A percentile compares a stretch with the other conserved stretches of the same genome.
Conservation (phyloP, 1,140 invertebrate species). For the Anagrus nilaparvatae region DNA sequence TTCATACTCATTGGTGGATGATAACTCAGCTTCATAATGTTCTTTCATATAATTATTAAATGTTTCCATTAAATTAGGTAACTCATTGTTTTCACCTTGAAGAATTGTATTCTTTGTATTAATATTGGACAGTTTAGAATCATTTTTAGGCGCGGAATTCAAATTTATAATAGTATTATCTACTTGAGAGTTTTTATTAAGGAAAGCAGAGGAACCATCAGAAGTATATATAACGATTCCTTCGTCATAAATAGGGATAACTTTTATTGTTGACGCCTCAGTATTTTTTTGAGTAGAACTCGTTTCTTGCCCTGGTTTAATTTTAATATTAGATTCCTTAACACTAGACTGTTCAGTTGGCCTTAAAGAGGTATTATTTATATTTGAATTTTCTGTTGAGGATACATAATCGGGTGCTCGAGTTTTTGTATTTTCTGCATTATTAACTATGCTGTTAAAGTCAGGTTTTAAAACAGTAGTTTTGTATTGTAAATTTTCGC, state of each 20-base stretch:
- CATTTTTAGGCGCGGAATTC: background rate
- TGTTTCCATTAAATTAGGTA: constrained; percentile 7
- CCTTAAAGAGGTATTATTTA: constrained; percentile 14
- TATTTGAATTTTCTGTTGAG: background rate
- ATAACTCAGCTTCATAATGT: constrained; percentile 10
- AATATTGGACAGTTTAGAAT: background rate
- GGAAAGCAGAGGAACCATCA: background rate
- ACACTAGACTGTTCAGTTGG: constrained; percentile 21
- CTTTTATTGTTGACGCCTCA: constrained; percentile 14
- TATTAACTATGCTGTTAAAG: too few relatives aligned
- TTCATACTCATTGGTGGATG: constrained; percentile 2
- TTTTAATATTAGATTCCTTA: too few relatives aligned
- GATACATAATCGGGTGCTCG: background rate
- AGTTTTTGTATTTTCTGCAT: background rate
- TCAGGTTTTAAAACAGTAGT: too few relatives aligned
- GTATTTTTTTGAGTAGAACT: too few relatives aligned
- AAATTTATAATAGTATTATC: background rate
- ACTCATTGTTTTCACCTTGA: background rate
- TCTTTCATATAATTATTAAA: constrained; percentile 15
- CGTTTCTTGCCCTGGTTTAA: too few relatives aligned
- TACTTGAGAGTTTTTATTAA: background rate
- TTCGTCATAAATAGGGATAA: constrained; percentile 14
- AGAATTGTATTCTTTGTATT: background rate
- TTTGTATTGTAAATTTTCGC: too few relatives aligned
- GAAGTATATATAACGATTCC: constrained; percentile 7